Conservation (phyloP, 2,888 invertebrate genomes). For the Campopleginae sp. region DNA sequence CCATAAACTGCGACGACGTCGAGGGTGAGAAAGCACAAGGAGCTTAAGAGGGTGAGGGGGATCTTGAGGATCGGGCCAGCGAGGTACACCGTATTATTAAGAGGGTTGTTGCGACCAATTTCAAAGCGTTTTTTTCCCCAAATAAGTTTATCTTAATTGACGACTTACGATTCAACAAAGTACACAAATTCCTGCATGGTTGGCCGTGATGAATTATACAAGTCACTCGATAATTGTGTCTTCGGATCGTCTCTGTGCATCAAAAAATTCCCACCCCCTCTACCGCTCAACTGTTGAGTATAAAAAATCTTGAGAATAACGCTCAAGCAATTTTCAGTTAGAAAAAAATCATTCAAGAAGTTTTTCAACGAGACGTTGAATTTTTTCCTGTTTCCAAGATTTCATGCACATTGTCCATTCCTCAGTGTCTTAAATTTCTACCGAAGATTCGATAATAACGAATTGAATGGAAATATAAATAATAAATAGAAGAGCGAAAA, state of each 20-base stretch:
- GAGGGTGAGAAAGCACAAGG: slow-evolving; percentile 67
- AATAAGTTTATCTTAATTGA: slow-evolving; percentile 80
- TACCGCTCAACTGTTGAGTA: neutral
- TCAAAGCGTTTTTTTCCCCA: slow-evolving; percentile 78
- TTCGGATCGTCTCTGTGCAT: neutral
- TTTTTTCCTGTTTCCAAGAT: neutral
- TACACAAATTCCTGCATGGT: slow-evolving; percentile 16
- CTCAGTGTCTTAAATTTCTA: slow-evolving; percentile 38
- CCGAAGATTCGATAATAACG: slow-evolving; percentile 73
- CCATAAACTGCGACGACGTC: slow-evolving; percentile 67
- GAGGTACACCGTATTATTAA: slow-evolving; percentile 45
- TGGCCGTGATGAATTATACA: slow-evolving; percentile 14
- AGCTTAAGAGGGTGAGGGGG: slow-evolving; percentile 65
- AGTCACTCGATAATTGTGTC: slow-evolving; percentile 13
- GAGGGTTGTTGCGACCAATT: slow-evolving; percentile 76
- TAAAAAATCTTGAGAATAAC: neutral
- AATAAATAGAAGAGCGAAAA: slow-evolving; percentile 34
- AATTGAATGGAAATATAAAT: slow-evolving; percentile 22
- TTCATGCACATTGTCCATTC: neutral
- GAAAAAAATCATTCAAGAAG: neutral
- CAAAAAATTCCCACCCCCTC: neutral
- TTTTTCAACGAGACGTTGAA: neutral
- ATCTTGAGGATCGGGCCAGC: slow-evolving; percentile 51
- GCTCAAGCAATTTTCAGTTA: neutral
- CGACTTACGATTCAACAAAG: slow-evolving; percentile 69